Evolutionary conservation across 2,113 vertebrate species (phyloP), one percentile per base, ranked within the genome.

Genomic region (Sylvietta virens): DNA sequence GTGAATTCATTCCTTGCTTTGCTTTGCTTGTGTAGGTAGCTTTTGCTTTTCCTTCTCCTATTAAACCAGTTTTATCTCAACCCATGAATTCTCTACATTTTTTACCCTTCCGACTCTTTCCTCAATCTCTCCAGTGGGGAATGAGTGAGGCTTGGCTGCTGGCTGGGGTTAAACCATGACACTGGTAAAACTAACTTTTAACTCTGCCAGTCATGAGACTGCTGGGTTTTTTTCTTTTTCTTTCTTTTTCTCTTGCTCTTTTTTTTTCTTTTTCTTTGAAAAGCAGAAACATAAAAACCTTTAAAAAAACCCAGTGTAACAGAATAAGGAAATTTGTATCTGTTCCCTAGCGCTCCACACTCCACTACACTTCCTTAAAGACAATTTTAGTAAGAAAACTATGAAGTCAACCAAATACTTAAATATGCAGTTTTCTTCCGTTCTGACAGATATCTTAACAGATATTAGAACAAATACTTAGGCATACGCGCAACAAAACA

Each of bases 91-190:
- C 33, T 37, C 27, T 15, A 17, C 27, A 37, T 44, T 60, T 60
- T 67, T 51, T 22, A 44, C 14, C 21, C 14, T 23, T 60, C 37
- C 1, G 0, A 28, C 22, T 60, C 39, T 13, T 67, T 67, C 22
- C 33, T 31, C 0, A 0, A 6, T 33, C 18, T 51, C 53, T 51
- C 39, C 33, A 37, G 14, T 37, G 15, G 11, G 11, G 45, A 51
- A 3, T 12, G 8, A 86, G 9, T 8, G 13, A 31, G 33, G 53
- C 39, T 37, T 67, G 45, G 27, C 37, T 37, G 9, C 27, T 53
- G 53, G 27, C 33, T 60, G 45, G 18, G 18, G 7, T 37, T 37
- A 37, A 77, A 51, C 11, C 18, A 19, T 26, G 11, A 67, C 14
- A 44, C 1, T 39, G 22, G 16, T 53, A 78, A 86, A 94, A 73